phyloP scores from a whole-genome alignment of 1,140 invertebrate genomes.

The Halotydeus destructor region DNA sequence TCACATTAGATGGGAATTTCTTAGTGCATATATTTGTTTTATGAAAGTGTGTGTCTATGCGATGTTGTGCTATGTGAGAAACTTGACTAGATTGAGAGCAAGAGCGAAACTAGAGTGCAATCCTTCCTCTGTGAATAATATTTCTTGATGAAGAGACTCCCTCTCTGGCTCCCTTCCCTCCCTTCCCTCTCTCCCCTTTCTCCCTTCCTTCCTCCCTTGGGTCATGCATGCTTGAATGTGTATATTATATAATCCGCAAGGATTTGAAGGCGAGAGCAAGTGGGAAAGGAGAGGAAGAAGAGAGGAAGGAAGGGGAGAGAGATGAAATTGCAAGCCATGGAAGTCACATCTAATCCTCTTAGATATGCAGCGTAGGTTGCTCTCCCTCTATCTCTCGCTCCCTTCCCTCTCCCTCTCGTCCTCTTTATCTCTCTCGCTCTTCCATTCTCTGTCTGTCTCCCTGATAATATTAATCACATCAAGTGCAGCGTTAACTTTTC shows the following conservation, averaged over 20 bases:
- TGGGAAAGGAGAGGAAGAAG: too few relatives aligned
- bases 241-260: neutral
- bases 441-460: neutral
- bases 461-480: neutral
- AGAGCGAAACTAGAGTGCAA: neutral
- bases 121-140: neutral
- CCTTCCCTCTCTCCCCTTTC: too few relatives aligned
- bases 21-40: neutral
- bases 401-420: neutral
- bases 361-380: neutral
- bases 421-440: constrained; percentile 1
- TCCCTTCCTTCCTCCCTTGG: too few relatives aligned
- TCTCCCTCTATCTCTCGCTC: neutral
- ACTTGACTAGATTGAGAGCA: neutral
- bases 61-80: neutral
- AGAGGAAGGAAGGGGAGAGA: too few relatives aligned
- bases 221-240: neutral
- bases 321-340: too few relatives aligned
- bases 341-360: too few relatives aligned
- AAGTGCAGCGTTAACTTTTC: too few relatives aligned
- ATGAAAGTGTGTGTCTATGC: neutral
- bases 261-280: too few relatives aligned
- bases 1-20: too few relatives aligned
- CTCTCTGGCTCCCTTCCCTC: too few relatives aligned
- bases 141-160: neutral